These are phyloP conservation scores for Channallabes apus DNA, from an alignment of 2,797 vertebrate genomes.

Conservation along the genomic window DNA sequence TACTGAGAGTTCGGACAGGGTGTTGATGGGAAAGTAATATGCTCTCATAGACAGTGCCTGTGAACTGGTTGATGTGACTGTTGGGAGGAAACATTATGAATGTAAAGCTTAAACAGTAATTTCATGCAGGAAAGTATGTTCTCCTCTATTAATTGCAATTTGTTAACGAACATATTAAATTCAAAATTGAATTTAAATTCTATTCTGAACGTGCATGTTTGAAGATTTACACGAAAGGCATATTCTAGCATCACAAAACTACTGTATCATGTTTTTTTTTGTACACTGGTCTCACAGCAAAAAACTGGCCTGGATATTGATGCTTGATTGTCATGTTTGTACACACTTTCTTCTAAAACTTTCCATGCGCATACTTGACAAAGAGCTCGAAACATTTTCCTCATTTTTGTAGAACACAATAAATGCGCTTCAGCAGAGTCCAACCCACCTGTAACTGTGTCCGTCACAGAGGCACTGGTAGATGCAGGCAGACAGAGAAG, in stretches of 20 bases:
- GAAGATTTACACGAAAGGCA: not conserved
- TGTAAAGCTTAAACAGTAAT: not conserved
- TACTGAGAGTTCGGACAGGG: constrained; percentile 77
- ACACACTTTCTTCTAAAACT: not conserved
- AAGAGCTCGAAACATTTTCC: not conserved
- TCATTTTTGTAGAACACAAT: not conserved
- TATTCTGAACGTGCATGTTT: not conserved
- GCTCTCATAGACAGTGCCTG: constrained; percentile 92
- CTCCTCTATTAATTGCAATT: not conserved
- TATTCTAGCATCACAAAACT: not conserved
- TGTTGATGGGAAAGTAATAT: constrained; percentile 84
- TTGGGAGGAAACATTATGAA: constrained; percentile 57
- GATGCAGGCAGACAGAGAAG: constrained; percentile 95
- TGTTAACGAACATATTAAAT: not conserved
- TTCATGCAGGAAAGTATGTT: not conserved
- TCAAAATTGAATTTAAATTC: not conserved
- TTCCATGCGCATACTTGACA: not conserved
- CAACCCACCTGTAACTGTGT: constrained; percentile 87
- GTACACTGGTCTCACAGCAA: not conserved
- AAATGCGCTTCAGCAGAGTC: not conserved
- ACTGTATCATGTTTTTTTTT: not conserved
- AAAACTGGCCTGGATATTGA: not conserved
- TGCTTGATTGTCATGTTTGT: not conserved
- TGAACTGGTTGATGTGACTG: constrained; percentile 90
- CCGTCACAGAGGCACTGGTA: constrained; percentile 97